Base-by-base conservation (phyloP, 2,888 invertebrate genomes). In the Drosophila planitibia region DNA sequence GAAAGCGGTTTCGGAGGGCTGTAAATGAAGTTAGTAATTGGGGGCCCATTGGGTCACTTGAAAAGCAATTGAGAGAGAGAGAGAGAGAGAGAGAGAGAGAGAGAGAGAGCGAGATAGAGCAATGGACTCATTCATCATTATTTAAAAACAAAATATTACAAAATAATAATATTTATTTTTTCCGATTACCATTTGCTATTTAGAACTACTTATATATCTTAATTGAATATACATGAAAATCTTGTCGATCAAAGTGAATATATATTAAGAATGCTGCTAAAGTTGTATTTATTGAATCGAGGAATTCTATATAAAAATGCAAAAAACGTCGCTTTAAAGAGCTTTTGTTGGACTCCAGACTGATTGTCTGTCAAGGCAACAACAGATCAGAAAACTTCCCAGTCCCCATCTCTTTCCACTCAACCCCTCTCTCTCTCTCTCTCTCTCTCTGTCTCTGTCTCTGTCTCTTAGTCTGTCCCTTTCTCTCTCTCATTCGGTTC, bases 341-440 rank as follows among this genome's bases (percentile, higher is more conserved):
- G 9, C 16, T 25, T 47, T 47, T 47, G 16, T 49, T 81, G 67
- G 82, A 70, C 70, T 82, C 67, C 82, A 78, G 70, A 35, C 78
- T 67, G 82, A 35, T 78, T 70, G 82, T 78, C 79, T 80, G 70
- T 47, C 25, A 47, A 47, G 47, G 47, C 22, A 47, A 47, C 65
- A 49, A 19, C 51, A 14, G 28, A 47, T 25, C 47, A 53, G 76
- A 60, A 35, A 44, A 62, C 68, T 19, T 22, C 22, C 9, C 22
- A 47, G 16, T 47, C 47, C 22, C 14, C 22, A 47, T 16, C 22
- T 16, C 47, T 16, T 16, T 22, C 47, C 4, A 25, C 47, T 47
- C 22, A 22, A 16, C 14, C n/a, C 3, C 7, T 10, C 6, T 25
- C 25, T 25, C 3, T 4, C n/a, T n/a, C n/a, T n/a, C 35, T 1